phyloP scores from a whole-genome alignment of 2,113 vertebrate genomes.

The Ptychochromis oligacanthus region DNA sequence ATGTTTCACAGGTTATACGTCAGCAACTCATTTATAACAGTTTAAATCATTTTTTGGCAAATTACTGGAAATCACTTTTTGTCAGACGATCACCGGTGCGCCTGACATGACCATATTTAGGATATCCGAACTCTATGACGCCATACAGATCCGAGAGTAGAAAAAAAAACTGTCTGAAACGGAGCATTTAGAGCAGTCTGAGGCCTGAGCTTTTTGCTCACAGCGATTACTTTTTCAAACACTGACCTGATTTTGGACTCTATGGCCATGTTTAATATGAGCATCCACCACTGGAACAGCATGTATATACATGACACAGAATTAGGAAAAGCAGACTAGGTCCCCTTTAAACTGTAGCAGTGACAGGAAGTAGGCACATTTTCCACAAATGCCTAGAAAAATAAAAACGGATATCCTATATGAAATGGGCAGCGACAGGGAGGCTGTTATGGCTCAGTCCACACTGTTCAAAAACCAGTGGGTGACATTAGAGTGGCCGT shows the following conservation, averaged over 20 bases:
- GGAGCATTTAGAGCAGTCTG: not conserved
- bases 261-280: not conserved
- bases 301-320: not conserved
- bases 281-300: not conserved
- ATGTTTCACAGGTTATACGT: too few relatives aligned
- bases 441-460: too few relatives aligned
- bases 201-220: not conserved
- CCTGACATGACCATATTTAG: not conserved
- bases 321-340: not conserved
- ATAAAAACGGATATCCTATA: not conserved
- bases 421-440: too few relatives aligned
- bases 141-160: too few relatives aligned
- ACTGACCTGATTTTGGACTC: not conserved
- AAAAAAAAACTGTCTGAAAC: not conserved
- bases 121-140: not conserved
- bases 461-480: too few relatives aligned
- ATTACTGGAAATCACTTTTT: too few relatives aligned
- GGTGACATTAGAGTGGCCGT: too few relatives aligned
- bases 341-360: not conserved
- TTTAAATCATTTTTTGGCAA: too few relatives aligned
- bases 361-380: not conserved
- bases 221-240: not conserved
- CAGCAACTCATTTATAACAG: too few relatives aligned
- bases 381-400: not conserved
- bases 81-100: too few relatives aligned